Evolutionary conservation across 2,888 invertebrate species (phyloP).

Genomic region (Microctonus brassicae): DNA sequence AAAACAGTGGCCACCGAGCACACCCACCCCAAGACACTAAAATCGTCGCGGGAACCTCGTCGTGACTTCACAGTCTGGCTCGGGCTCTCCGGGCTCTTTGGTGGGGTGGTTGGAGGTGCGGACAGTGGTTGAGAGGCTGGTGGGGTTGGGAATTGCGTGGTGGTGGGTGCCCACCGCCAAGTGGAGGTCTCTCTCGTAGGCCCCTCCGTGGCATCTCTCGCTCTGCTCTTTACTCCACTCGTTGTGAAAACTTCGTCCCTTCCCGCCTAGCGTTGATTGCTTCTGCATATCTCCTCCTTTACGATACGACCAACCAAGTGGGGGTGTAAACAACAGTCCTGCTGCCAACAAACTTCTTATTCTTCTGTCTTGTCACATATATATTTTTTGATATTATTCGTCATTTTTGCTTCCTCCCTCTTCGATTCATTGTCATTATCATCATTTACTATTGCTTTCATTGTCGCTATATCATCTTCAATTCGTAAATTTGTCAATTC

Average conservation of each 20-base stretch:
- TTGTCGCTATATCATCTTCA: too few relatives aligned
- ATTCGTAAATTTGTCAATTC: too few relatives aligned
- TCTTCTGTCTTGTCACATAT: too few relatives aligned
- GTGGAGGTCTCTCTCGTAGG: constrained; percentile 56
- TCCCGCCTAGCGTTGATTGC: constrained; percentile 13
- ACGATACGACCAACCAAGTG: constrained; percentile 55
- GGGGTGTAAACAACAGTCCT: constrained; percentile 67
- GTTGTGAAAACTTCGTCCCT: background rate
- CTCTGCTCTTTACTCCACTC: constrained; percentile 25
- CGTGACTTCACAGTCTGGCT: constrained; percentile 65
- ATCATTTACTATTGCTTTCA: too few relatives aligned
- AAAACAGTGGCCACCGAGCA: constrained; percentile 66
- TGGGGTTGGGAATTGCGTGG: constrained; percentile 70
- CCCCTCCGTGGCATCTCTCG: constrained; percentile 66
- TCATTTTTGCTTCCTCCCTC: too few relatives aligned
- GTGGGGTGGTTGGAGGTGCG: constrained; percentile 69
- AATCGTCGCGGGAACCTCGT: constrained; percentile 69
- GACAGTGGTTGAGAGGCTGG: constrained; percentile 69
- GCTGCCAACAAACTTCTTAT: constrained; percentile 36
- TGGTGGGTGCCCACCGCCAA: constrained; percentile 66
- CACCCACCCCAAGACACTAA: constrained; percentile 69
- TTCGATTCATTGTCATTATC: too few relatives aligned
- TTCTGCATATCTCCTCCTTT: constrained; percentile 32
- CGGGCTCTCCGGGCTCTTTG: constrained; percentile 62
- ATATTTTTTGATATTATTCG: too few relatives aligned